Conservation (phyloP, 2,113 vertebrate genomes). For the Phalacrocorax aristotelis region DNA sequence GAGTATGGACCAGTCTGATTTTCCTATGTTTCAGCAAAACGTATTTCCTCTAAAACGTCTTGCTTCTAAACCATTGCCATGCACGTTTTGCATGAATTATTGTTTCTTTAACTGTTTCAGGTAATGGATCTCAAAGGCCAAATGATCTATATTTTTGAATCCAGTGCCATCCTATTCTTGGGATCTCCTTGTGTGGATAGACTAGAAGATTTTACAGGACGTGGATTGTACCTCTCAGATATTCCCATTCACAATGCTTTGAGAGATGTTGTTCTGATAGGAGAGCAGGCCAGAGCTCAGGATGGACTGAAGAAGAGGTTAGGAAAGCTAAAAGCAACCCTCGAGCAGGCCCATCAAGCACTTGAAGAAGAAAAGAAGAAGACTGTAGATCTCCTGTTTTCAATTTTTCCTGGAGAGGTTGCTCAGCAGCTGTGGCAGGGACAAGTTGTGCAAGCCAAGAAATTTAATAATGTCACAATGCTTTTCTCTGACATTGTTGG, state of each 20-base stretch:
- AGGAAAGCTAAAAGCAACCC: constrained; percentile 93
- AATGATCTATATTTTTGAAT: constrained; percentile 97
- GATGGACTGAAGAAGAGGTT: constrained; percentile 95
- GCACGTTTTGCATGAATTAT: background rate
- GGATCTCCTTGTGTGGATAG: constrained; percentile 96
- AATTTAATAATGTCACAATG: constrained; percentile 92
- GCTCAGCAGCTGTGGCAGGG: constrained; percentile 98
- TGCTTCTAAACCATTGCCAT: background rate
- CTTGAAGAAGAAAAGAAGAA: constrained; percentile 97
- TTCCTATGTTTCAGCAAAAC: background rate
- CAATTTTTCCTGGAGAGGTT: constrained; percentile 93
- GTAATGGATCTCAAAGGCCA: constrained; percentile 98
- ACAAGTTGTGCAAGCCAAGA: constrained; percentile 92
- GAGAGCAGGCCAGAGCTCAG: constrained; percentile 94
- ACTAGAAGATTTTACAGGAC: constrained; percentile 93
- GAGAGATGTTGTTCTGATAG: constrained; percentile 94
- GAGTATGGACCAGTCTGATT: background rate
- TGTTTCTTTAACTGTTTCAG: constrained; percentile 72
- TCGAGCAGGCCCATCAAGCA: constrained; percentile 92
- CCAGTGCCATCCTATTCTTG: constrained; percentile 89
- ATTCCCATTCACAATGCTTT: constrained; percentile 96
- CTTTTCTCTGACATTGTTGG: constrained; percentile 98
- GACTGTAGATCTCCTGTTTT: constrained; percentile 94
- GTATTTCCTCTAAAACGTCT: background rate
- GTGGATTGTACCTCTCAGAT: constrained; percentile 94